Base-by-base conservation (phyloP, 2,113 vertebrate genomes). In the Todiramphus saurophagus region DNA sequence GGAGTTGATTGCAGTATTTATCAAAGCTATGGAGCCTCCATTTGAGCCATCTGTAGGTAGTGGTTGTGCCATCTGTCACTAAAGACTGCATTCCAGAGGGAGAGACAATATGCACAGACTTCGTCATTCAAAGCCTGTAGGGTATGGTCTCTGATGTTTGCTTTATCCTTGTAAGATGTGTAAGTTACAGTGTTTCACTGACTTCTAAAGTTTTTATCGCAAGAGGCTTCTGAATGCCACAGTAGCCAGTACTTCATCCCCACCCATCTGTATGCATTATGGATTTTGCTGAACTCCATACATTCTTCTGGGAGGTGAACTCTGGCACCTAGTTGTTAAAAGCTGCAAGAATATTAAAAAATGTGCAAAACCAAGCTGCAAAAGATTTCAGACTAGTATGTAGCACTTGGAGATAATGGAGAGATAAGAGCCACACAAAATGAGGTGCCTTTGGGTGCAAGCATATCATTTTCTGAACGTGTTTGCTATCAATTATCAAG, bases 1-100 rank as follows among this genome's bases (percentile, higher is more conserved):
- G 96, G 95, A 94, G 94, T 79, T 96, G 96, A 96, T 96, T 95
- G 96, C 94, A 78, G 96, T 96, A 97, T 96, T 96, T 97, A 95
- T 96, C 95, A 93, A 95, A 97, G 96, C 92, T 92, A 37, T 94
- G 83, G 96, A 96, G 86, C 92, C 86, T 87, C 92, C 39, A 69
- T 89, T 91, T 96, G 94, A 91, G 89, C 95, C 95, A 97, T 97
- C 95, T 97, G 92, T 96, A 95, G 90, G 89, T 91, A 84, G 94
- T 66, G 80, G 83, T 97, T 92, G 60, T 93, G 81, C 92, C 94
- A 96, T 96, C 94, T 97, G 96, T 96, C 90, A 92, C 90, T 69
- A 9, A 94, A 93, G 94, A 87, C 69, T 73, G 48, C 20, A 7
- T 95, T 97, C 96, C 94, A 96, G 89, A 89, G 96, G 75, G 96